Evolutionary conservation across 2,113 vertebrate genomes (phyloP).

Genomic region (Pseudopodoces humilis): DNA sequence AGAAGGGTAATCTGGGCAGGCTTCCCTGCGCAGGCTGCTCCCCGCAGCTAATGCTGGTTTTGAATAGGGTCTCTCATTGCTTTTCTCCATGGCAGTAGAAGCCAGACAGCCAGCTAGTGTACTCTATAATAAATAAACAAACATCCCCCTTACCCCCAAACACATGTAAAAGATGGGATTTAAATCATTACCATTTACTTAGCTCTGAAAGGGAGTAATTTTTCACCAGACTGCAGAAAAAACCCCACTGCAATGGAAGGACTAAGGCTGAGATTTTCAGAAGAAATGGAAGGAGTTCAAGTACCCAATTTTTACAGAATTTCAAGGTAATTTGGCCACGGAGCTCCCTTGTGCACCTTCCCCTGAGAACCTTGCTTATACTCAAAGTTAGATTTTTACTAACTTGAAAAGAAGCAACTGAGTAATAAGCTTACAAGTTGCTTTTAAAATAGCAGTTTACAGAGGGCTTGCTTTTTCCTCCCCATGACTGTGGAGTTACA

Average conservation of each 20-base stretch:
- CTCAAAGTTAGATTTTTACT: background rate
- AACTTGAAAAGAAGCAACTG: background rate
- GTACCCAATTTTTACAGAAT: background rate
- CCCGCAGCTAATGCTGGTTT: background rate
- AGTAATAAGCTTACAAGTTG: background rate
- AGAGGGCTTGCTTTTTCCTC: background rate
- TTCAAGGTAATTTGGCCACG: background rate
- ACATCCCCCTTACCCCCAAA: background rate
- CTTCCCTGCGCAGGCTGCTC: background rate
- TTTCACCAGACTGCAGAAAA: slow-evolving; percentile 1
- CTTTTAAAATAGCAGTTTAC: background rate
- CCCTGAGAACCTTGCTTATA: background rate
- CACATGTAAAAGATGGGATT: slow-evolving; percentile 23
- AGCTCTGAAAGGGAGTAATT: slow-evolving; percentile 23
- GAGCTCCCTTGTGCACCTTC: background rate
- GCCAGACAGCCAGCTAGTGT: slow-evolving; percentile 43
- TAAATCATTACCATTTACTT: slow-evolving; percentile 24
- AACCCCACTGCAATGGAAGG: background rate
- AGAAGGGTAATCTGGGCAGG: background rate
- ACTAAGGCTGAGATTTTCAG: background rate
- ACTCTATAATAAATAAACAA: slow-evolving; percentile 54
- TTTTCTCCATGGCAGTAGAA: background rate
- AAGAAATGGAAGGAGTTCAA: background rate
- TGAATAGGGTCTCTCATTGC: slow-evolving; percentile 39
- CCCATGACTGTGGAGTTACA: background rate